Percentiles rank a stretch among this genome's conserved stretches.
phyloP scores from a whole-genome alignment of 1,140 invertebrate genomes.

The Drosophila simulans region DNA sequence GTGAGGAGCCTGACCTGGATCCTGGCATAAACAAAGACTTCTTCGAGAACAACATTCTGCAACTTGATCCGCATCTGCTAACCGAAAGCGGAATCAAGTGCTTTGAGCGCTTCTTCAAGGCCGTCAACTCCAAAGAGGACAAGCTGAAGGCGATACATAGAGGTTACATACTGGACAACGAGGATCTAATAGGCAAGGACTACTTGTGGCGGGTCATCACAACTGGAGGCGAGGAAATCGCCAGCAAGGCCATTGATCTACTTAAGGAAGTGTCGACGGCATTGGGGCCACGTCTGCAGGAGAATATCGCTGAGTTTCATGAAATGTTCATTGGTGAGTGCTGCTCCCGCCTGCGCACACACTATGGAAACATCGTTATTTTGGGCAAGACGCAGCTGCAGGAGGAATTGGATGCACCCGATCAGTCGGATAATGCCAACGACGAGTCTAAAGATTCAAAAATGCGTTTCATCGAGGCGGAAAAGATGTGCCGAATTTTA shows the following conservation, averaged over 20 bases:
- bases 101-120: slow-evolving; percentile 96
- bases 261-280: slow-evolving; percentile 97
- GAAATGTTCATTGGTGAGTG: slow-evolving; percentile 95
- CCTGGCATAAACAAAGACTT: slow-evolving; percentile 98
- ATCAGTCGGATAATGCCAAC: slow-evolving; percentile 75
- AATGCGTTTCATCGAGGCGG: slow-evolving; percentile 88
- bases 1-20: slow-evolving; percentile 98
- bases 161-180: slow-evolving; percentile 92
- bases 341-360: slow-evolving; percentile 94
- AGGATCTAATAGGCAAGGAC: slow-evolving; percentile 97
- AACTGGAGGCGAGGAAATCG: slow-evolving; percentile 95
- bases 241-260: slow-evolving; percentile 94
- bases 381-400: slow-evolving; percentile 81
- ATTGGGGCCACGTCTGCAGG: slow-evolving; percentile 93
- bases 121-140: slow-evolving; percentile 97
- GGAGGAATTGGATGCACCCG: slow-evolving; percentile 37
- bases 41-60: slow-evolving; percentile 97
- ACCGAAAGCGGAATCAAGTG: slow-evolving; percentile 98
- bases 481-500: slow-evolving; percentile 96
- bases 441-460: slow-evolving; percentile 78
- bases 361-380: slow-evolving; percentile 89
- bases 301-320: slow-evolving; percentile 90
- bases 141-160: slow-evolving; percentile 95
- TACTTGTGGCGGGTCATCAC: slow-evolving; percentile 98
- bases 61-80: slow-evolving; percentile 94